Evolutionary conservation across 1,140 invertebrate genomes (phyloP).

Genomic region (Cydia pomonella): DNA sequence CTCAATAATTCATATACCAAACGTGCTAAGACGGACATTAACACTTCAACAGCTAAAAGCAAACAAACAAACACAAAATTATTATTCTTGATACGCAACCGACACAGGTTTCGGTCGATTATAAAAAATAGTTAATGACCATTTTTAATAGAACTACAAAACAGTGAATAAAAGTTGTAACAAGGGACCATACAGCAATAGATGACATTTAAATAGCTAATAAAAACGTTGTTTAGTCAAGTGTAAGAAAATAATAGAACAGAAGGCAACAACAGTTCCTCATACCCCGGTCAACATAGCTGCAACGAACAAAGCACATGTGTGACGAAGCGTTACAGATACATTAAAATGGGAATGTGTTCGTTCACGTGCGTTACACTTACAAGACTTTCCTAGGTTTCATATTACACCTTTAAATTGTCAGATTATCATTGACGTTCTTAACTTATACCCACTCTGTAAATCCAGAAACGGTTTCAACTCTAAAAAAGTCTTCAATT

Average conservation of each 20-base stretch:
- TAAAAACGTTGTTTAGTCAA: conserved; percentile 29
- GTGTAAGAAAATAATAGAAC: neutral
- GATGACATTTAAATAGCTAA: conserved; percentile 28
- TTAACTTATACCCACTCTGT: no score
- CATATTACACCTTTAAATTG: no score
- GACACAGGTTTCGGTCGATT: conserved; percentile 50
- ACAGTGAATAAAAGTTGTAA: neutral
- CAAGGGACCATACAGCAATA: neutral
- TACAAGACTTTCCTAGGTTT: neutral
- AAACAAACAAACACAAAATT: conserved; percentile 62
- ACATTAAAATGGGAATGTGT: conserved; percentile 3
- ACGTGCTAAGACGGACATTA: conserved; percentile 71
- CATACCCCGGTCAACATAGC: neutral
- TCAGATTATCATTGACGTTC: no score
- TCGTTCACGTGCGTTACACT: neutral
- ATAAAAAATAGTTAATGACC: conserved; percentile 33
- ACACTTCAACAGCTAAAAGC: conserved; percentile 55
- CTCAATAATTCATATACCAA: conserved; percentile 73
- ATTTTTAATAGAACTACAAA: neutral
- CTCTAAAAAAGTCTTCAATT: no score
- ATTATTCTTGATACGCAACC: conserved; percentile 61
- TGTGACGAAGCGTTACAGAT: neutral
- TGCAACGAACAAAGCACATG: neutral
- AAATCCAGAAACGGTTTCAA: no score
- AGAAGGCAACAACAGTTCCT: conserved; percentile 13